Conservation (phyloP, 2,113 vertebrate genomes). For the Syngnathoides biaculeatus region DNA sequence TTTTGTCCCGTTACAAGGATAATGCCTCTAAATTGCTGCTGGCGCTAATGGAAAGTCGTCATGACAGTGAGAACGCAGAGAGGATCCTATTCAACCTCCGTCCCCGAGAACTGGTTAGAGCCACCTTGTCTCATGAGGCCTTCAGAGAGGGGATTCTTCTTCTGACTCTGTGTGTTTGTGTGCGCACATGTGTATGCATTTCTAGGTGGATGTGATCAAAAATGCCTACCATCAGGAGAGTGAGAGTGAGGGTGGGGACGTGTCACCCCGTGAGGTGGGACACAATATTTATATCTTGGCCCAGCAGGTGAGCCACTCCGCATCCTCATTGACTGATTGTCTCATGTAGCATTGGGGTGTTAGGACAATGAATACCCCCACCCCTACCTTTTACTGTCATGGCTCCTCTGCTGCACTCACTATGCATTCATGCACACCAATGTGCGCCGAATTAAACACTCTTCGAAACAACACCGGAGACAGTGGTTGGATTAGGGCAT, state of each 20-base stretch:
- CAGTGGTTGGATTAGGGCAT: too few relatives aligned
- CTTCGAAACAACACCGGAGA: too few relatives aligned
- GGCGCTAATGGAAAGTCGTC: constrained; percentile 95
- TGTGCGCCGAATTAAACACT: too few relatives aligned
- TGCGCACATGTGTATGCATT: not conserved
- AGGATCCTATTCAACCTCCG: constrained; percentile 94
- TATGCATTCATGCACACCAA: too few relatives aligned
- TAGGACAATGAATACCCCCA: not conserved
- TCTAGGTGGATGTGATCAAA: constrained; percentile 93
- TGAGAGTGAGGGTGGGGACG: constrained; percentile 82
- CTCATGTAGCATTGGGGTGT: not conserved
- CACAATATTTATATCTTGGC: constrained; percentile 98
- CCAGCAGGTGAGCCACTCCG: constrained; percentile 77
- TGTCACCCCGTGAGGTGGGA: constrained; percentile 90
- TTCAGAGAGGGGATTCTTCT: not conserved
- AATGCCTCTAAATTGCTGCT: constrained; percentile 95
- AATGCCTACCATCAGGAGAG: constrained; percentile 91
- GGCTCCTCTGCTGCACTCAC: not conserved
- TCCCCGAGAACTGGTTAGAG: constrained; percentile 88
- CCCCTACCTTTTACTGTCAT: not conserved
- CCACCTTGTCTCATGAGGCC: too few relatives aligned
- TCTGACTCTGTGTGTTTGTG: constrained; percentile 2
- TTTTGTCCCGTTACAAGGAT: constrained; percentile 74
- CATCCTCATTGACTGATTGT: constrained; percentile 13
- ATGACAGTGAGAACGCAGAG: constrained; percentile 93